Evolutionary conservation across 2,888 invertebrate species (phyloP).

Genomic region (Diarsia brunnea): DNA sequence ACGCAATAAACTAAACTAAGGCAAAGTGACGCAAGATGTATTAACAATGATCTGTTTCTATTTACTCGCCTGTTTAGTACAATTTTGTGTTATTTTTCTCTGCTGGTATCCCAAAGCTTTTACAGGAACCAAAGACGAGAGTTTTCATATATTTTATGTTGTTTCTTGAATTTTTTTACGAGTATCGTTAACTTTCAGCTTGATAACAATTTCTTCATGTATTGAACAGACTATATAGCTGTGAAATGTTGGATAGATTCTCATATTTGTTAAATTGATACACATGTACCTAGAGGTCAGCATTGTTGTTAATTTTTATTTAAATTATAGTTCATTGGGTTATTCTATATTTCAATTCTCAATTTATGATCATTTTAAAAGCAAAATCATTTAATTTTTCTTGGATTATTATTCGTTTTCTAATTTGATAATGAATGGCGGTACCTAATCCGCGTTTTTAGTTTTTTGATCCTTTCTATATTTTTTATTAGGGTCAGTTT

Average conservation of each 20-base stretch:
- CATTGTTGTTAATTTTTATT: neutral
- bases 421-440: neutral
- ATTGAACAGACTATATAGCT: constrained; percentile 69
- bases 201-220: constrained; percentile 68
- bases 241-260: constrained; percentile 65
- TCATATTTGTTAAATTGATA: constrained; percentile 61
- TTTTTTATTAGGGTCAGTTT: no score
- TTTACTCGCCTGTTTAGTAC: constrained; percentile 83
- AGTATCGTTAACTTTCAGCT: constrained; percentile 77
- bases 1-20: constrained; percentile 74
- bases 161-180: constrained; percentile 68
- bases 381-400: neutral
- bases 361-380: neutral
- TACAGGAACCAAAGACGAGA: constrained; percentile 83
- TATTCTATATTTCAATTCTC: neutral
- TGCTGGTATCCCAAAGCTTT: constrained; percentile 78
- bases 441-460: neutral
- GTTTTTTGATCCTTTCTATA: neutral
- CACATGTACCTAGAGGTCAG: constrained; percentile 14
- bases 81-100: constrained; percentile 73
- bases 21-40: constrained; percentile 64
- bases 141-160: constrained; percentile 75
- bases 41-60: constrained; percentile 57
- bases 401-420: neutral
- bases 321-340: no score